phyloP scores from a whole-genome alignment of 2,888 invertebrate genomes.

The Seira ritae region DNA sequence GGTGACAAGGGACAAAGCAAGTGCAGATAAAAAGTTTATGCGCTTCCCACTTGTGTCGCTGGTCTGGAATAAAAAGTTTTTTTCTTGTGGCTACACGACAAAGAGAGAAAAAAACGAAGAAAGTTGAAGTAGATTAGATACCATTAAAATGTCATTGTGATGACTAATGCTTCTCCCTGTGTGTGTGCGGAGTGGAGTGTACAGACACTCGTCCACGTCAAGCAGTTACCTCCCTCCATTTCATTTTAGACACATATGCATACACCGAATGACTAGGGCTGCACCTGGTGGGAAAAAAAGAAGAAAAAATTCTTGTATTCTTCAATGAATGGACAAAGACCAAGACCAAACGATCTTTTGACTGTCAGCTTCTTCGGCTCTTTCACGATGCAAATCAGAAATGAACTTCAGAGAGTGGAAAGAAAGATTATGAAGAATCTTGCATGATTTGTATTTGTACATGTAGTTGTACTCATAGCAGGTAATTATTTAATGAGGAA shows the following conservation, averaged over 20 bases:
- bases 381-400: too few species aligned
- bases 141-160: conserved; percentile 16
- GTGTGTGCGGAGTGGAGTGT: neutral
- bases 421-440: too few species aligned
- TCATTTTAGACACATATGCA: too few species aligned
- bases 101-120: conserved; percentile 2
- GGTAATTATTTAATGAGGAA: too few species aligned
- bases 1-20: conserved; percentile 16
- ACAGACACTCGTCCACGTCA: neutral
- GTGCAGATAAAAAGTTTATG: conserved; percentile 12
- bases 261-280: too few species aligned
- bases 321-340: neutral
- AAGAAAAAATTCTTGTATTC: too few species aligned
- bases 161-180: neutral
- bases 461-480: too few species aligned
- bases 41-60: neutral
- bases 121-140: conserved; percentile 9
- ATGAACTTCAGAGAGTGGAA: too few species aligned
- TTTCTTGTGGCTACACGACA: neutral
- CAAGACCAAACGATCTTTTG: neutral
- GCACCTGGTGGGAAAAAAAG: too few species aligned
- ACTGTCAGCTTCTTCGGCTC: neutral
- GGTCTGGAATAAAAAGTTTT: too few species aligned
- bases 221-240: too few species aligned
- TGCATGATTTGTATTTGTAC: too few species aligned